These are phyloP conservation scores for Heliconius eleuchia DNA, from an alignment of 1,140 invertebrate species.

Conservation along the genomic window DNA sequence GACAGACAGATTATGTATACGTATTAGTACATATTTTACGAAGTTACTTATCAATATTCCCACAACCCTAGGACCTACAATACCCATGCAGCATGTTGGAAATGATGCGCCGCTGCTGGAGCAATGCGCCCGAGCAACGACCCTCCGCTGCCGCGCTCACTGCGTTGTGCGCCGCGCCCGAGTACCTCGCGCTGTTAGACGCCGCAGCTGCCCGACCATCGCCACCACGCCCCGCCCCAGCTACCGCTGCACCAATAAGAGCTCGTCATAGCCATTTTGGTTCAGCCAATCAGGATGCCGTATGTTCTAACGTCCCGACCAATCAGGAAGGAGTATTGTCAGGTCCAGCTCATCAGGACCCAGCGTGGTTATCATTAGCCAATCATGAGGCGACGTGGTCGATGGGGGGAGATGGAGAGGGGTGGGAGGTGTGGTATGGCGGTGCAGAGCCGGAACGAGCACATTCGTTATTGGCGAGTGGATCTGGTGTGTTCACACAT, in stretches of 20 bases:
- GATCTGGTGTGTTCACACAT: constrained; percentile 51
- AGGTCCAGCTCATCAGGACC: no score
- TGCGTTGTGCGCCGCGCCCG: constrained; percentile 94
- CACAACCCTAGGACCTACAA: constrained; percentile 82
- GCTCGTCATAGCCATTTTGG: neutral
- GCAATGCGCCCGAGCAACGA: constrained; percentile 78
- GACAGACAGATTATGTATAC: no score
- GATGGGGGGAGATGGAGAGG: constrained; percentile 7
- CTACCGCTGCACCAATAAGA: constrained; percentile 34
- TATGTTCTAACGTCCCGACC: no score
- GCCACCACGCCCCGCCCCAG: constrained; percentile 39
- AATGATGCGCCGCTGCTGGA: constrained; percentile 97
- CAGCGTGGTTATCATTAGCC: neutral
- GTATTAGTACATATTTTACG: no score
- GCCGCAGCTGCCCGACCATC: constrained; percentile 46
- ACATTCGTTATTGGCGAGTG: constrained; percentile 51
- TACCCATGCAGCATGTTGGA: constrained; percentile 96
- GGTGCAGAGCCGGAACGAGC: constrained; percentile 62
- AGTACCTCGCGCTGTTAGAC: constrained; percentile 86
- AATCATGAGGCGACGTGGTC: neutral
- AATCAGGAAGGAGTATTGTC: no score
- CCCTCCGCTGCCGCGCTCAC: constrained; percentile 97
- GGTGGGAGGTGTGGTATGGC: constrained; percentile 70
- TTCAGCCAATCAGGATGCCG: no score
- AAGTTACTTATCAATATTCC: no score